phyloP scores from a whole-genome alignment of 1,140 invertebrate genomes.

The Delia radicum region DNA sequence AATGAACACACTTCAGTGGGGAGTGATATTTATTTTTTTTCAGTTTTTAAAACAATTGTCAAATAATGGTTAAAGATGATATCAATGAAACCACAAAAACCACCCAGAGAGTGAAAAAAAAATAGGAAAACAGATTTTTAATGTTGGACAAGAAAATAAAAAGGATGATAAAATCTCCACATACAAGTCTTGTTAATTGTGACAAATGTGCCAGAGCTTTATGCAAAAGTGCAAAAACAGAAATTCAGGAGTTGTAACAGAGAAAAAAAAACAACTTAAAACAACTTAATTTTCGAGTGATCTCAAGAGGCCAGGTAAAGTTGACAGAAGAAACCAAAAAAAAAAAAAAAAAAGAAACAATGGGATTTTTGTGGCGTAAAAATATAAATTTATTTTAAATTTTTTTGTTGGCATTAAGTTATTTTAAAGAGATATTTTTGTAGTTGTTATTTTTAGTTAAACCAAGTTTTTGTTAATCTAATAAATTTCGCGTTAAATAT shows the following conservation, averaged over 20 bases:
- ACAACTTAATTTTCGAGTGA: background rate
- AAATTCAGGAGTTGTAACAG: background rate
- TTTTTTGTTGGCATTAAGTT: background rate
- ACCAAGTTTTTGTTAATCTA: background rate
- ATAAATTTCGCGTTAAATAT: background rate
- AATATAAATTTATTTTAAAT: background rate
- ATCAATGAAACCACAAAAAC: background rate
- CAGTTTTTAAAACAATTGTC: background rate
- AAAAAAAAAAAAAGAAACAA: background rate
- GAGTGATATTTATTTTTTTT: background rate
- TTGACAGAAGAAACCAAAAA: background rate
- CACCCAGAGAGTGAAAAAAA: background rate
- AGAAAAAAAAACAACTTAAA: background rate
- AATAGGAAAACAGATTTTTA: background rate
- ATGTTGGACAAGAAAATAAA: background rate
- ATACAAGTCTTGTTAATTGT: background rate
- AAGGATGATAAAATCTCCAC: background rate
- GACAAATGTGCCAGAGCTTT: background rate
- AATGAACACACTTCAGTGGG: too few relatives aligned
- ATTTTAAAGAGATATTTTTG: background rate
- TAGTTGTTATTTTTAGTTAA: background rate
- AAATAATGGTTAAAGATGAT: conserved; percentile 2
- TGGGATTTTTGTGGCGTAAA: background rate
- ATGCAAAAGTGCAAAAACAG: background rate
- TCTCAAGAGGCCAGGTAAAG: background rate